Conservation (phyloP, 1,140 invertebrate genomes). For the Globodera rostochiensis region DNA sequence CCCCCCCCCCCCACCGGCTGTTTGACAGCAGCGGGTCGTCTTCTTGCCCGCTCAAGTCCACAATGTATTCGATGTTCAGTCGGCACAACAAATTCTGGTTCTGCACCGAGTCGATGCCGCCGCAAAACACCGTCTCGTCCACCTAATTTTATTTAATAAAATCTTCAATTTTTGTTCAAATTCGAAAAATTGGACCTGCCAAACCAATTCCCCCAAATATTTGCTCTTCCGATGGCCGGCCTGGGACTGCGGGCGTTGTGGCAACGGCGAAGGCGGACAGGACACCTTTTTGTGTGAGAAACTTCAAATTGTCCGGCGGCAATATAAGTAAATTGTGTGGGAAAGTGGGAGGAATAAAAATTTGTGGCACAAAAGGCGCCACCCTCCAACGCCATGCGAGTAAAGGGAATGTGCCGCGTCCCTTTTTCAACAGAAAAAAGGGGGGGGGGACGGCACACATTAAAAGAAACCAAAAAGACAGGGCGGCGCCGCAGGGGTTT, state of each 20-base stretch:
- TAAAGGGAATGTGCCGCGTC: too few relatives aligned
- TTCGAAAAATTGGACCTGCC: conserved; percentile 38
- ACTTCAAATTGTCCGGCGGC: too few relatives aligned
- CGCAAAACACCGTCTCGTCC: conserved; percentile 52
- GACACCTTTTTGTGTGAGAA: too few relatives aligned
- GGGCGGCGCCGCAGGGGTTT: too few relatives aligned
- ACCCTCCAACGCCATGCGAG: too few relatives aligned
- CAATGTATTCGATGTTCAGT: conserved; percentile 54
- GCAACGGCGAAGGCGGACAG: conserved; percentile 27
- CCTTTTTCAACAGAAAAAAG: too few relatives aligned
- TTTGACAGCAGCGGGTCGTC: conserved; percentile 35
- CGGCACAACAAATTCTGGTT: conserved; percentile 51
- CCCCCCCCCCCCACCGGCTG: background rate
- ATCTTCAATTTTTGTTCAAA: background rate
- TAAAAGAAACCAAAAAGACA: too few relatives aligned
- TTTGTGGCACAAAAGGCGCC: too few relatives aligned
- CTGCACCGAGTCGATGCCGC: conserved; percentile 50
- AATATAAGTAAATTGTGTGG: too few relatives aligned
- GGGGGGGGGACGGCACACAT: too few relatives aligned
- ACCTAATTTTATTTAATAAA: conserved; percentile 32
- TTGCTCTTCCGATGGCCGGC: conserved; percentile 32
- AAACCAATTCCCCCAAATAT: conserved; percentile 50
- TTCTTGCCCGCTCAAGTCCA: conserved; percentile 51
- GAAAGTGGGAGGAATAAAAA: too few relatives aligned
- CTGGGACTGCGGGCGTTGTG: conserved; percentile 17